Evolutionary conservation across 2,888 invertebrate species (phyloP).

Genomic region (Phytoseiulus persimilis): DNA sequence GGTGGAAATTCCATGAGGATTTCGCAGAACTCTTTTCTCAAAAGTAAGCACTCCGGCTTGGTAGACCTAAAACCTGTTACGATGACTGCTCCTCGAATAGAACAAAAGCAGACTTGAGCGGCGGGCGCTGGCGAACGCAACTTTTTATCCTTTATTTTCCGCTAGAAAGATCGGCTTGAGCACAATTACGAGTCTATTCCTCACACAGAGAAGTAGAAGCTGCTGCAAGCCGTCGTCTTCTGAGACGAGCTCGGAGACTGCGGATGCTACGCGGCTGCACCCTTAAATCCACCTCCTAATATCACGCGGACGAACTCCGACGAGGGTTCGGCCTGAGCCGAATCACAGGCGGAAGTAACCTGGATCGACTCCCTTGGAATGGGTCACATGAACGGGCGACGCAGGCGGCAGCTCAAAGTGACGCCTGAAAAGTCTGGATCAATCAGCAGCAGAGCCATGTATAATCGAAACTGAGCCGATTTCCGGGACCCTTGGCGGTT

Average conservation of each 20-base stretch:
- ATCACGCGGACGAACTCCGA: not conserved
- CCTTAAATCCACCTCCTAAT: conserved; percentile 5
- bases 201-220: not conserved
- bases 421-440: not conserved
- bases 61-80: not conserved
- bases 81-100: not conserved
- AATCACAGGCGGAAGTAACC: conserved; percentile 5
- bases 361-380: not conserved
- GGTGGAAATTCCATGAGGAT: too few relatives aligned
- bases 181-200: conserved; percentile 5
- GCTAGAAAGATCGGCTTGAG: conserved; percentile 5
- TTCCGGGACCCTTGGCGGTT: too few relatives aligned
- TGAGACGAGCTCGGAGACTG: not conserved
- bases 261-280: not conserved
- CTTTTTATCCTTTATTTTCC: conserved; percentile 5
- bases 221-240: not conserved
- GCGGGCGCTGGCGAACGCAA: not conserved
- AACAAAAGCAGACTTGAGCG: not conserved
- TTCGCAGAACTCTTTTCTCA: too few relatives aligned
- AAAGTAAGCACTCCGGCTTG: too few relatives aligned
- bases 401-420: not conserved
- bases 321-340: not conserved
- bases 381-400: not conserved
- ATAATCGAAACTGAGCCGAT: too few relatives aligned
- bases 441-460: too few relatives aligned